Conservation (phyloP, 2,113 vertebrate species). For the Colaptes auratus region DNA sequence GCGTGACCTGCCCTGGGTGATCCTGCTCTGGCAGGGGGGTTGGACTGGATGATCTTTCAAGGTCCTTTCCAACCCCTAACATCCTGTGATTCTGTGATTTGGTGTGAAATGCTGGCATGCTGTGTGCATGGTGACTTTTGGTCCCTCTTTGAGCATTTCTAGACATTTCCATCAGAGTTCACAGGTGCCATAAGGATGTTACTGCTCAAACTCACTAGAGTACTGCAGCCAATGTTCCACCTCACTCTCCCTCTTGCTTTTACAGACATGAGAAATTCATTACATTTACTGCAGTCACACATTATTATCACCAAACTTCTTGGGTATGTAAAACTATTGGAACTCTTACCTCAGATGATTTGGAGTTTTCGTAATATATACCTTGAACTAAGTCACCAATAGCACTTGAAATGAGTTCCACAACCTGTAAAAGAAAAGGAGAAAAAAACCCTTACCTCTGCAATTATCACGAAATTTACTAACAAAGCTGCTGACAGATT, state of each 20-base stretch:
- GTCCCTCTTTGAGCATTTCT: background rate
- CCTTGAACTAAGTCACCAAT: slow-evolving; percentile 97
- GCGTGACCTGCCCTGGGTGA: too few relatives aligned
- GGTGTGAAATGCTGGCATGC: background rate
- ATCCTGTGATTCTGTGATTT: background rate
- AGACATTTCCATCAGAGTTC: background rate
- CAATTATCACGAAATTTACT: background rate
- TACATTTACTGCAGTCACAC: background rate
- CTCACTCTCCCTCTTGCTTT: background rate
- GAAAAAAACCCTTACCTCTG: background rate
- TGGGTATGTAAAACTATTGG: background rate
- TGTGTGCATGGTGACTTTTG: rapidly evolving
- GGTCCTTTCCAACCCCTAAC: too few relatives aligned
- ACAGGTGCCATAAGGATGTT: background rate
- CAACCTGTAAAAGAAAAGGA: slow-evolving; percentile 83
- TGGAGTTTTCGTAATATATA: slow-evolving; percentile 89
- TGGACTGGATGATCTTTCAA: too few relatives aligned
- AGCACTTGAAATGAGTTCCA: slow-evolving; percentile 94
- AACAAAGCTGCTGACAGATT: slow-evolving; percentile 22
- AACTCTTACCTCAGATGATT: slow-evolving; percentile 83
- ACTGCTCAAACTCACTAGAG: background rate
- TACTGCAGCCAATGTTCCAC: background rate
- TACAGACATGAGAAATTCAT: slow-evolving; percentile 24
- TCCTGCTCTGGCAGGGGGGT: too few relatives aligned
- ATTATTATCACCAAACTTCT: background rate